Evolutionary conservation across 2,113 vertebrate species (phyloP), one percentile per base, ranked within the genome.

Genomic region (Xenotilapia flavipinnis): DNA sequence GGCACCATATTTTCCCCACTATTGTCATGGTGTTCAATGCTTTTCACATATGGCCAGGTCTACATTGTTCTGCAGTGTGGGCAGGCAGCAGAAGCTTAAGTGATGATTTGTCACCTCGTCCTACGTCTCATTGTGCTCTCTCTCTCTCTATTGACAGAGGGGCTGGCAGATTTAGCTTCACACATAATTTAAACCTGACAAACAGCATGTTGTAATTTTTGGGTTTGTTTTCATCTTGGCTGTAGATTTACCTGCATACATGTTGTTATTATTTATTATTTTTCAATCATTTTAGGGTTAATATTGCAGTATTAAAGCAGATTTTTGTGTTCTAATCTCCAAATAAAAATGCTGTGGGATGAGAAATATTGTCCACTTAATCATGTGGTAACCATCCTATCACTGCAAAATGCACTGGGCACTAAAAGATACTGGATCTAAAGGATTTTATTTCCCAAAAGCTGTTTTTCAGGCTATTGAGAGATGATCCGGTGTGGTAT

Each of bases 31-130:
- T n/a, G 58, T 86, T 89, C 11, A 79, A 19, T 73, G 86, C 23
- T 70, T 82, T 81, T 73, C 84, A 47, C 87, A 91, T 92, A 83
- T 89, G 89, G 85, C 81, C 86, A 75, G 62, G 75, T 90, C 87
- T 84, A 62, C 84, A 80, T 94, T 91, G 89, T 93, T 91, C 45
- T 85, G 49, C 90, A 45, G 81, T 86, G 93, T 94, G 82, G 92
- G 92, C 88, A 87, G 91, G 85, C 82, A 91, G 85, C 91, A 93
- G 91, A 93, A 93, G 94, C 92, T 92, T 92, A 88, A 92, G 90
- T 91, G 86, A 65, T 84, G 91, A 90, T 93, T 95, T 91, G 88
- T 94, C 91, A 90, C 89, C 90, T 93, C 90, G 3, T 95, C 92
- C 92, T 92, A 91, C 86, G 17, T 90, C 84, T 90, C 83, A 84